Base-by-base conservation (phyloP, 2,797 vertebrate species). In the Chaunax sp. region DNA sequence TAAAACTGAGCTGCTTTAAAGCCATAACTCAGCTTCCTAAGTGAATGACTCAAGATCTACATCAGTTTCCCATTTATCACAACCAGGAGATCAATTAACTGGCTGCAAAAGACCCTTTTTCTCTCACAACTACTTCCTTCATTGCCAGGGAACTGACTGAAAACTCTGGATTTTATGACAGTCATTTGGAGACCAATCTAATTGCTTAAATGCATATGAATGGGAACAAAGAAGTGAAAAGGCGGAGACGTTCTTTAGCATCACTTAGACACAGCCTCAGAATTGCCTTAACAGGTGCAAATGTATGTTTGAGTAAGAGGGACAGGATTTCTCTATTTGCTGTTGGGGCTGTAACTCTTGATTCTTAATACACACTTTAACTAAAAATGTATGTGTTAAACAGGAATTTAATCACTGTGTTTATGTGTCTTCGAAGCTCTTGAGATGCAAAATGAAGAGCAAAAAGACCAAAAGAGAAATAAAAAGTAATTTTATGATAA, bases 121-220 rank as follows among this genome's bases (percentile, higher is more conserved):
- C 20, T 63, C 50, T 55, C 18, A 28, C 18, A 6, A 37, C 16
- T 20, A 38, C 44, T 54, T 54, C 57, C 37, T 51, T 40, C 23
- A 47, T 38, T 66, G 23, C 35, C 30, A 46, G 57, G 56, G 15
- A 50, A 60, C 15, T 20, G 41, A 35, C 16, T 49, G 37, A 54
- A 71, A 77, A 56, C 41, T 50, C 58, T 46, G 43, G 23, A 30
- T 55, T 83, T 78, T 84, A 82, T 62, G 44, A 55, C 72, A 58
- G 12, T 60, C 45, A 63, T 72, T 67, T 71, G 19, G 58, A 65
- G 57, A 76, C 38, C 12, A 47, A 51, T 41, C 50, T 43, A 43
- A 77, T 15, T 69, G 43, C 54, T 64, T 64, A 4, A 57, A 73
- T 55, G 37, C 52, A 70, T 67, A 51, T 63, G 35, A 84, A 85